Evolutionary conservation across 2,888 invertebrate species (phyloP), one percentile per base, ranked within the genome.

Genomic region (Carpatolechia fugitivella): DNA sequence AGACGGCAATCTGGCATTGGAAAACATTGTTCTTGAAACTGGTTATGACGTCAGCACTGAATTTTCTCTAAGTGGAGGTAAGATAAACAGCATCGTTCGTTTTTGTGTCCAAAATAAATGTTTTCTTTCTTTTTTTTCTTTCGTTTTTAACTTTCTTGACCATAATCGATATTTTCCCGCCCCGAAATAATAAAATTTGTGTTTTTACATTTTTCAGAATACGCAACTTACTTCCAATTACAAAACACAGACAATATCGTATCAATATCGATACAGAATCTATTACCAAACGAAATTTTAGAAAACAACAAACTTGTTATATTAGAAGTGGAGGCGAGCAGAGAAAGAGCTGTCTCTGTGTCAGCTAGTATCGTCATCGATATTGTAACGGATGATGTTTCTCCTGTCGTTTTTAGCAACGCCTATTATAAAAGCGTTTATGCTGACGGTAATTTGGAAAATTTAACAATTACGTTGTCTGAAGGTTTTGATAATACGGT

Each of bases 261-360:
- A 18, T 62, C 62, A 31, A 55, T 84, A 49, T 57, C 67, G 11
- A 53, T 65, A 10, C 10, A 50, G n/a, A 61, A 58, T 18, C 35
- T 63, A n/a, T 55, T 72, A 49, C 69, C 75, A 7, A 36, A 52
- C 7, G 74, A 76, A 54, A 58, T 73, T 8, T 44, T 72, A 20
- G 59, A 65, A 51, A 61, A 63, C 38, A 64, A 69, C 18, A 63
- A 68, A 35, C 77, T 78, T 56, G 65, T 87, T 60, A 59, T 78
- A n/a, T 60, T 87, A 24, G 75, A 81, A 58, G 55, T 87, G 14
- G 70, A 76, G 66, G 86, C 85, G 35, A 64, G 61, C 14, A 71
- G 78, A 60, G 66, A 69, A 33, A 68, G 74, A 57, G 80, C 83
- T 0, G 64, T 80, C n/a, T 56, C 82, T 11, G 74, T 60, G 24